Evolutionary conservation across 2,888 invertebrate genomes (phyloP), one percentile per base, ranked within the genome.

Genomic region (Chloroclysta siterata): DNA sequence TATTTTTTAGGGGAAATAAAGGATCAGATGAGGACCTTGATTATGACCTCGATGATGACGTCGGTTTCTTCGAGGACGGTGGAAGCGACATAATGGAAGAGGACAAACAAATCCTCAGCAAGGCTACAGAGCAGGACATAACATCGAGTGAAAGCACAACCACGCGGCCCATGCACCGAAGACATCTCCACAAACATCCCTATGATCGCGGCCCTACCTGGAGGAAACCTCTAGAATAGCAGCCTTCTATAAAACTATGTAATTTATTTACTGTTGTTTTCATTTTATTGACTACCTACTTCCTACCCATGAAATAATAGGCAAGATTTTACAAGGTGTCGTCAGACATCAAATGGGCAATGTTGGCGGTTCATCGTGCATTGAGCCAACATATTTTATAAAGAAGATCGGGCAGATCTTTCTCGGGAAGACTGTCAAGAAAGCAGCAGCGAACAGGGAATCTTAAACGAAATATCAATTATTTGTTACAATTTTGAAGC

Each of bases 161-260:
- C 4, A 77, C 77, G 15, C 79, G 87, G 14, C 78, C 83, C 4
- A 80, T 83, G n/a, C 92, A 89, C 75, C 90, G 86, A 74, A 87
- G 93, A 84, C 93, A 93, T 92, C 93, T 89, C 17, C 92, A 91
- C 77, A 93, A 91, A 90, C 91, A 93, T 64, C 93, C 93, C 5
- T 93, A 91, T 72, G 93, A 93, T 73, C 84, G 93, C 15, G 93
- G 93, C 65, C 93, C 93, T 60, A 79, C 63, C 50, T 72, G 72
- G 62, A 74, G 71, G 28, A 70, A 71, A 41, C 56, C 69, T 53
- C 39, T 62, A 56, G 60, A 68, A 47, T 72, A 71, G 73, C 66
- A 71, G 73, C 66, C 60, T 54, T 69, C 51, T 72, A 64, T 72
- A 74, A 71, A 69, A 62, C 54, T 64, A 48, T 66, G 57, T 56